Base-by-base conservation (phyloP, 2,797 vertebrate genomes). In the Mus minutoides region DNA sequence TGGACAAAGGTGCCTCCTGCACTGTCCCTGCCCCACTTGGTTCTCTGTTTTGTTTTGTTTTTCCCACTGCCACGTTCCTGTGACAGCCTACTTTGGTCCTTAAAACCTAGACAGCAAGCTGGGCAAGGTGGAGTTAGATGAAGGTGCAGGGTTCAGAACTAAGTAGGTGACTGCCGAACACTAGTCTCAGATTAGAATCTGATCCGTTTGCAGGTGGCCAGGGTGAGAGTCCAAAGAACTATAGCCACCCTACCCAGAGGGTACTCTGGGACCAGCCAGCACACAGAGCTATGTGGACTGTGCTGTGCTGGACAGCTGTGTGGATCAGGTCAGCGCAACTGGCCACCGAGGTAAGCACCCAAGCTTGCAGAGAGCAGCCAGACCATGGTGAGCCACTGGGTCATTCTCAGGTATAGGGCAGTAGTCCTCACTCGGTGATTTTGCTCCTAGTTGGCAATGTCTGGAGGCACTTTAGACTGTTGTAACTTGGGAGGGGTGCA, bases 11-110 rank as follows among this genome's bases (percentile, higher is more conserved):
- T 3, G 0, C n/a, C 29, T 8, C 4, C 21, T 6, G 2, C 19
- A 17, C 21, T 52, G 46, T 52, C n/a, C 1, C 0, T 1, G 12
- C 0, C 4, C 14, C 17, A 2, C 29, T 43, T n/a, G 26, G 2
- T 17, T 71, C 43, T 91, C 73, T 67, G 2, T 69, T 80, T 80
- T 90, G n/a, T n/a, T n/a, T n/a, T n/a, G n/a, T n/a, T 43, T 49
- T 91, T 37, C 43, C 37, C 16, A 22, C 71, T 3, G 8, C 56
- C 77, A 14, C 26, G 31, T 88, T 90, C 83, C 71, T 40, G 21
- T 1, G 37, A 40, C 37, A 8, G 7, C 73, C 43, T 75, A 17
- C 22, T 43, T 69, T 13, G 60, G 19, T 24, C 22, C 64, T 22
- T 19, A 2, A 79, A 75, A 24, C 37, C 40, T 16, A 49, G 24